These are phyloP conservation scores for Malurus alboscapulatus DNA, from an alignment of 2,113 vertebrate species.

Conservation along the genomic window DNA sequence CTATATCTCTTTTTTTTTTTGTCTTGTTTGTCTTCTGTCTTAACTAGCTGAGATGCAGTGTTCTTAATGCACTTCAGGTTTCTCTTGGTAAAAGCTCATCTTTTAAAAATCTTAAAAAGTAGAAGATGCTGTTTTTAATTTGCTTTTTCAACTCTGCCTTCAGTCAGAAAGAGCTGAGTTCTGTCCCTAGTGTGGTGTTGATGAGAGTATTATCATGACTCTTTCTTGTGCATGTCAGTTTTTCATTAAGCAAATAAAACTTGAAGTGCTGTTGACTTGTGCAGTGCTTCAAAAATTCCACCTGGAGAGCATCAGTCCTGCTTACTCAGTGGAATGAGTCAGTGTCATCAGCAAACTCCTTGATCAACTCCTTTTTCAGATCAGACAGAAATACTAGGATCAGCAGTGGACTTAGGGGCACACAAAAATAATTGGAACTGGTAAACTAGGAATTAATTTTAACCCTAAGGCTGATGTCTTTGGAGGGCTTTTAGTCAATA, in stretches of 20 bases:
- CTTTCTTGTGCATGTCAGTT: not conserved
- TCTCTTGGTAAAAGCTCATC: not conserved
- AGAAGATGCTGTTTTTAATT: not conserved
- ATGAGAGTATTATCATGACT: not conserved
- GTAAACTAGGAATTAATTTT: not conserved
- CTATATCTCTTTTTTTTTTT: not conserved
- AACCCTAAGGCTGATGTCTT: not conserved
- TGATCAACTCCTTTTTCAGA: not conserved
- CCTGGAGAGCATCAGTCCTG: not conserved
- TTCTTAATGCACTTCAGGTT: not conserved
- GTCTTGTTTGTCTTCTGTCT: not conserved
- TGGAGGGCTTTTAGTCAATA: not conserved
- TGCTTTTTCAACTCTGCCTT: not conserved
- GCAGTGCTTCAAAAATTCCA: not conserved
- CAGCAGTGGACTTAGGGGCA: not conserved
- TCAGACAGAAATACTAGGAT: not conserved
- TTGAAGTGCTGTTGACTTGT: not conserved
- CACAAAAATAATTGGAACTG: not conserved
- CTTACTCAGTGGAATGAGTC: not conserved
- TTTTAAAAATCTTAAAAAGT: not conserved
- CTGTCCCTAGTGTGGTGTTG: not conserved
- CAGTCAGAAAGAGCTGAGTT: not conserved
- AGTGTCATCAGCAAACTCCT: not conserved
- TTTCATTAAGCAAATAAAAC: slow-evolving; percentile 1
- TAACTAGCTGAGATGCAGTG: not conserved